phyloP scores from a whole-genome alignment of 2,888 invertebrate genomes.

The Opisthograptis luteolata region DNA sequence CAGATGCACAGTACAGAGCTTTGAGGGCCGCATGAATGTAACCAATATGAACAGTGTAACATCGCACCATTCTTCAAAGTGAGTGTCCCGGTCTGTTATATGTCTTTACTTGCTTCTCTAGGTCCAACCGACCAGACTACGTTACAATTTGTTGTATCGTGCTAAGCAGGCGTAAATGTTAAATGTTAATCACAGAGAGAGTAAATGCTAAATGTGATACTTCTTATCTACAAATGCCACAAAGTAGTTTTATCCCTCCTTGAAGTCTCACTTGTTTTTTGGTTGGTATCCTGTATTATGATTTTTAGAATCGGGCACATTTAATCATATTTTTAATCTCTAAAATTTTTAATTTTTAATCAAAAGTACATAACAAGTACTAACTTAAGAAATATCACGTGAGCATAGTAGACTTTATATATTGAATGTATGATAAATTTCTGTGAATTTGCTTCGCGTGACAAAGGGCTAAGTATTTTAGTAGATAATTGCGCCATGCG shows the following conservation, averaged over 20 bases:
- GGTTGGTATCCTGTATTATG: too few relatives aligned
- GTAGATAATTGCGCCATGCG: conserved; percentile 34
- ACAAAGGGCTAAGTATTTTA: conserved; percentile 27
- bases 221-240: too few relatives aligned
- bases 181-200: too few relatives aligned
- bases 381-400: conserved; percentile 32
- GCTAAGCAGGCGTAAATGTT: too few relatives aligned
- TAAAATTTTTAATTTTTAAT: too few relatives aligned
- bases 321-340: too few relatives aligned
- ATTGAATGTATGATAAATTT: conserved; percentile 27
- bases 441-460: conserved; percentile 36
- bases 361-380: too few relatives aligned
- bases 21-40: conserved; percentile 81
- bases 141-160: too few relatives aligned
- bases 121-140: conserved; percentile 21
- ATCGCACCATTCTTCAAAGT: conserved; percentile 75
- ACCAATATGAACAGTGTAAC: conserved; percentile 76
- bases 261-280: too few relatives aligned
- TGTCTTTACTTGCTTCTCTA: conserved; percentile 27
- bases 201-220: too few relatives aligned
- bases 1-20: conserved; percentile 77
- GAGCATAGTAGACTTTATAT: conserved; percentile 15
- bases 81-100: conserved; percentile 58
- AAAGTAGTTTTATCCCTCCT: too few relatives aligned
- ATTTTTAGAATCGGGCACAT: too few relatives aligned